Percentiles rank a stretch among this genome's conserved stretches.
These are phyloP conservation scores for Drosophila quinaria DNA, from an alignment of 2,888 invertebrate genomes.

Conservation along the genomic window DNA sequence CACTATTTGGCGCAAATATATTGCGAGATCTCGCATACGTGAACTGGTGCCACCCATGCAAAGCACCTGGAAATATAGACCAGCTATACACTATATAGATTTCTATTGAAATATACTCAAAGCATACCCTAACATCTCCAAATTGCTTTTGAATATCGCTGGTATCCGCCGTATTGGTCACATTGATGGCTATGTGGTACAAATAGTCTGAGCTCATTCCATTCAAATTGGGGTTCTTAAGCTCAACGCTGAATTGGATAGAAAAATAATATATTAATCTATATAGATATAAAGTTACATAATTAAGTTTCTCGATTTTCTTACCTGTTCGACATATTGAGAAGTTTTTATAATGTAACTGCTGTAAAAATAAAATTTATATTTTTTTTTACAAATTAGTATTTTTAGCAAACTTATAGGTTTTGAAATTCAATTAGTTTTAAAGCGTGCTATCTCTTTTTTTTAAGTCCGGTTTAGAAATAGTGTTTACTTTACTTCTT, in stretches of 20 bases:
- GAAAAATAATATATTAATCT: background rate
- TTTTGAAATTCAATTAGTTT: too few relatives aligned
- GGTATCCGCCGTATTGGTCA: constrained; percentile 89
- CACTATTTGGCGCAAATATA: constrained; percentile 93
- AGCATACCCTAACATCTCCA: constrained; percentile 94
- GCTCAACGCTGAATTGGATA: background rate
- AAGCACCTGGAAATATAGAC: constrained; percentile 90
- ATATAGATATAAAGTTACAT: background rate
- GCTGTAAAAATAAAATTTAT: background rate
- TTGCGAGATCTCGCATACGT: constrained; percentile 95
- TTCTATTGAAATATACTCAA: too few relatives aligned
- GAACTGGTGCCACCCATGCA: constrained; percentile 97
- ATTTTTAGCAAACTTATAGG: too few relatives aligned
- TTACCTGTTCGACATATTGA: constrained; percentile 3
- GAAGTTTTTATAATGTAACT: background rate
- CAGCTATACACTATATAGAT: background rate
- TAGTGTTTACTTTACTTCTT: too few relatives aligned
- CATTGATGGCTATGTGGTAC: constrained; percentile 95
- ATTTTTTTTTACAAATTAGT: too few relatives aligned
- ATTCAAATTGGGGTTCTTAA: constrained; percentile 66
- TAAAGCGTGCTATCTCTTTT: too few relatives aligned
- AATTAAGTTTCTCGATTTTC: background rate
- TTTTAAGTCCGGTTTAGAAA: too few relatives aligned
- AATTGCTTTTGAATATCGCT: constrained; percentile 96
- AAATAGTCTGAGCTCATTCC: constrained; percentile 88